Evolutionary conservation across 1,140 invertebrate species (phyloP), one percentile per base, ranked within the genome.

Genomic region (Brachionus rubens): DNA sequence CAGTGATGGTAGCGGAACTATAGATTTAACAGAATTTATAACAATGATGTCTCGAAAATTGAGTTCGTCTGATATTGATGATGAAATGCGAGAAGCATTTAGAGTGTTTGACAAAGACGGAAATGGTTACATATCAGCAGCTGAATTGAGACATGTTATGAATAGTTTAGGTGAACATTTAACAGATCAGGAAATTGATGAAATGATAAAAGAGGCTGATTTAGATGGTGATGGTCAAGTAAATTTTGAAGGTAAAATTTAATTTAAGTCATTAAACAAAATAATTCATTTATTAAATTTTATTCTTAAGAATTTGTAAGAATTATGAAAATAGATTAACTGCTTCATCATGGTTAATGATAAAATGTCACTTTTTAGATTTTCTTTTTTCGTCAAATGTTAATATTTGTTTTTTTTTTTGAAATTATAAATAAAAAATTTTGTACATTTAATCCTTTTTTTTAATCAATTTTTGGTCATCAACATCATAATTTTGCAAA

Each of bases 141-240:
- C 26, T 16, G 77, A 62, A 76, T 33, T 67, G 7, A 50, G 21
- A 16, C 19, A 36, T 75, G 28, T 75, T 10, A 68, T 68, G 62
- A 43, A 2, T 3, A 68, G 16, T 46, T 46, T 68, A 28, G 62
- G 62, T n/a, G 62, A 68, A 30, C 41, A 68, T 6, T 33, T 68
- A 24, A 68, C 62, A 2, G 36, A 68, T 19, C 36, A 68, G 30
- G 62, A 68, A 16, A 28, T 68, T 46, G 62, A 68, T 19, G 62
- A 68, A 19, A 68, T 68, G 62, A 68, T 68, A 16, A 19, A 14
- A 16, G 62, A 68, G 30, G 62, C 62, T 10, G 62, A 68, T 43
- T 5, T 19, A 5, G 62, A 68, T 48, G 62, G 62, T 4, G 62
- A 41, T 33, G 26, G 16, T 30, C n/a, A 68, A 46, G 36, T 41